These are phyloP conservation scores for Astropecten irregularis DNA, from an alignment of 53 echinoderm and acorn worm genomes.

Conservation along the genomic window DNA sequence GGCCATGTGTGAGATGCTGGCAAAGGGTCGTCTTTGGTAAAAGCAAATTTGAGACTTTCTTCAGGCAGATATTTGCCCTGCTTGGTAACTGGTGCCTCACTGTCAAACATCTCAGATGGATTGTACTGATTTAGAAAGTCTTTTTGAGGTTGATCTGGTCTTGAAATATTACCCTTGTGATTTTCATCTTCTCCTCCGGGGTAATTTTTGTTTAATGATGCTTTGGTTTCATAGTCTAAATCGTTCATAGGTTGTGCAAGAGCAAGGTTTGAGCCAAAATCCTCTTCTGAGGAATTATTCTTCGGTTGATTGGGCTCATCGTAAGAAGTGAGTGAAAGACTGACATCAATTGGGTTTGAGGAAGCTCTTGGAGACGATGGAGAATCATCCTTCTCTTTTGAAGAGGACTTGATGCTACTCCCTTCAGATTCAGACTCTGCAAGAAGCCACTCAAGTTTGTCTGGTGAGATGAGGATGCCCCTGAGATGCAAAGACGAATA, in stretches of 20 bases:
- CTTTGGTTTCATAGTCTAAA: not conserved
- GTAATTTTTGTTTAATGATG: not conserved
- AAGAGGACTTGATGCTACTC: slow-evolving; percentile 22
- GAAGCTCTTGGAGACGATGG: too few species aligned
- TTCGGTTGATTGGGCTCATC: not conserved
- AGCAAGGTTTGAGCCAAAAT: not conserved
- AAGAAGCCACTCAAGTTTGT: slow-evolving; percentile 68
- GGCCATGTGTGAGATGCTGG: slow-evolving; percentile 9
- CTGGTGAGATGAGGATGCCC: slow-evolving; percentile 67
- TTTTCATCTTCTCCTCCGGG: too few species aligned
- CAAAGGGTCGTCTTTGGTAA: not conserved
- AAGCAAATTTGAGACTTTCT: not conserved
- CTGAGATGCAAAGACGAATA: slow-evolving; percentile 43
- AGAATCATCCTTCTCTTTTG: not conserved
- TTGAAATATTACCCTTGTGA: not conserved
- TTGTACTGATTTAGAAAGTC: not conserved
- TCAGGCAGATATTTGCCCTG: slow-evolving; percentile 6
- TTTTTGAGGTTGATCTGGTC: not conserved
- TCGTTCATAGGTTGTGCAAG: not conserved
- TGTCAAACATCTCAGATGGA: not conserved
- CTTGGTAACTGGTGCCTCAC: not conserved
- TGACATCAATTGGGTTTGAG: not conserved
- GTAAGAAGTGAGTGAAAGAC: not conserved
- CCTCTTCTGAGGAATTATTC: not conserved
- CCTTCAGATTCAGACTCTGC: slow-evolving; percentile 64